phyloP scores from a whole-genome alignment of 2,888 invertebrate genomes.

The Stenoptilia bipunctidactyla region DNA sequence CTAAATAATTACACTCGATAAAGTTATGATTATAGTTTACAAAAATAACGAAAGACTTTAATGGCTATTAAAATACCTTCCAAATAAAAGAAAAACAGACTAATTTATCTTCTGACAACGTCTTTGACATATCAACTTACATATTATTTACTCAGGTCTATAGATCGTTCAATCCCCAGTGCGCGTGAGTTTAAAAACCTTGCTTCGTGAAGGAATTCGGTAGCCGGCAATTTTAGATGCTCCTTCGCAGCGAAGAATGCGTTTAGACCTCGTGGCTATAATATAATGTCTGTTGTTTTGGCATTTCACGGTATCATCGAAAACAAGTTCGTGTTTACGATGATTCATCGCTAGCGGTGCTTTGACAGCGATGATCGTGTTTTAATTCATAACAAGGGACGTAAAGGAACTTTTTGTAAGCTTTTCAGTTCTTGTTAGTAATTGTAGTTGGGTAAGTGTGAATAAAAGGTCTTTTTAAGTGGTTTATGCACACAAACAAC shows the following conservation, averaged over 20 bases:
- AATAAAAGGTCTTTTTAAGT: too few relatives aligned
- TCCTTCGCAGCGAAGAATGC: conserved; percentile 19
- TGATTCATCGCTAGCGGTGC: neutral
- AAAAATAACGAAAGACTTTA: too few relatives aligned
- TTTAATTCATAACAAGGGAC: neutral
- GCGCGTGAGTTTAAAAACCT: conserved; percentile 37
- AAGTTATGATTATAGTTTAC: too few relatives aligned
- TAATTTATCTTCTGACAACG: too few relatives aligned
- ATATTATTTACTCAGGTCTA: too few relatives aligned
- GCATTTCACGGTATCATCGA: conserved; percentile 5
- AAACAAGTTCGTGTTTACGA: neutral
- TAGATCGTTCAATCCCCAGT: neutral
- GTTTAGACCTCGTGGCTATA: conserved; percentile 9
- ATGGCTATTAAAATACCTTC: too few relatives aligned
- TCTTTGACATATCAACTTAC: too few relatives aligned
- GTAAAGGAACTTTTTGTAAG: neutral
- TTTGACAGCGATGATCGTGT: neutral
- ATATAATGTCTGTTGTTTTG: conserved; percentile 17
- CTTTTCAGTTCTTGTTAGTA: too few relatives aligned
- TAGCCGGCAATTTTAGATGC: conserved; percentile 23
- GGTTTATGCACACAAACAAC: too few relatives aligned
- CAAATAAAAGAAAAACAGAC: too few relatives aligned
- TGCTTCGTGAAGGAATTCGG: conserved; percentile 40
- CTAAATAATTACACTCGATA: too few relatives aligned
- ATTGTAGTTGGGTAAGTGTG: too few relatives aligned